A percentile compares a stretch with the other conserved stretches of the same genome.
phyloP scores from a whole-genome alignment of 30 jellyfish, hydroid and myxozoan species.

The Cassiopea andromeda region DNA sequence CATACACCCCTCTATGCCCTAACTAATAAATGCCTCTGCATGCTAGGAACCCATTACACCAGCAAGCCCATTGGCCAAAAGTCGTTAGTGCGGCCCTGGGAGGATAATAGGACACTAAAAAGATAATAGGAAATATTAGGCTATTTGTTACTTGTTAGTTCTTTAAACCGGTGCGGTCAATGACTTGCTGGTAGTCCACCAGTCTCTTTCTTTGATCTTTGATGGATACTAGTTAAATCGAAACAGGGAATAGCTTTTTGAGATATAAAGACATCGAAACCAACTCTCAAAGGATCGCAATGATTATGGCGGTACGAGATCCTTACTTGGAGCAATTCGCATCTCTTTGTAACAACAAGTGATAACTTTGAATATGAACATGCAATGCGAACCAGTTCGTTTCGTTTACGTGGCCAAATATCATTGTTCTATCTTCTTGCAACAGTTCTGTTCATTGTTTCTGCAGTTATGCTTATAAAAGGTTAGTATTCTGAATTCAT shows the following conservation, averaged over 20 bases:
- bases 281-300: background rate
- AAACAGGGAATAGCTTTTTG: background rate
- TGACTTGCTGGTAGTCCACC: slow-evolving; percentile 40
- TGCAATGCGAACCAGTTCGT: slow-evolving; percentile 64
- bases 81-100: background rate
- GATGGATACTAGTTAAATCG: slow-evolving; percentile 3
- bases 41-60: too few relatives aligned
- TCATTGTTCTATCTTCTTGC: slow-evolving; percentile 30
- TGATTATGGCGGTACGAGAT: background rate
- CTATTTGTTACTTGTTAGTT: background rate
- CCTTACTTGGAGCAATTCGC: background rate
- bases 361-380: slow-evolving; percentile 17
- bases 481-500: slow-evolving; percentile 20
- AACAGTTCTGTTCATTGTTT: slow-evolving; percentile 24
- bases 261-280: background rate
- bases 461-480: slow-evolving; percentile 53
- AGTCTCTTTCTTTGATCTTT: slow-evolving; percentile 31
- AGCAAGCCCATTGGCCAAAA: too few relatives aligned
- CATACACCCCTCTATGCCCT: too few relatives aligned
- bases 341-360: background rate
- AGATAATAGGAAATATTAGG: background rate
- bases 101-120: background rate
- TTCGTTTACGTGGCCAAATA: slow-evolving; percentile 47
- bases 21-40: too few relatives aligned
- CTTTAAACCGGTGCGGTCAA: slow-evolving; percentile 39